These are phyloP conservation scores for Lagria hirta DNA, from an alignment of 2,888 invertebrate genomes.

Conservation along the genomic window DNA sequence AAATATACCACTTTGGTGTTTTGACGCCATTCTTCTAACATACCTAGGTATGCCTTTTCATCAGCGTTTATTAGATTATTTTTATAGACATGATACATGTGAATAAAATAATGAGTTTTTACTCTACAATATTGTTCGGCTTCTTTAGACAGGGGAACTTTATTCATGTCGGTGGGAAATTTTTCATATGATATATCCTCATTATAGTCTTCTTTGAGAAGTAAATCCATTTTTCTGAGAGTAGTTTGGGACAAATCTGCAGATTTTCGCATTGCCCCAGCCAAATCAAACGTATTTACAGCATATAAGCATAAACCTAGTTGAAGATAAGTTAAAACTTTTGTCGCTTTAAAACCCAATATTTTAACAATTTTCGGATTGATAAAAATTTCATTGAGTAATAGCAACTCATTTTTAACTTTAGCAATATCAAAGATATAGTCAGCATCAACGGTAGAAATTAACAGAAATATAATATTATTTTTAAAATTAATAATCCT, in stretches of 20 bases:
- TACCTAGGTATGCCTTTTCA: too few relatives aligned
- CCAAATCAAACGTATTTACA: conserved; percentile 13
- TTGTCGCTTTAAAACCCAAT: not conserved
- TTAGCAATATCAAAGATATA: conserved; percentile 5
- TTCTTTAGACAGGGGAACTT: not conserved
- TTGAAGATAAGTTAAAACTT: conserved; percentile 2
- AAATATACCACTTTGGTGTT: too few relatives aligned
- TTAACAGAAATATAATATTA: not conserved
- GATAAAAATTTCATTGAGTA: conserved; percentile 13
- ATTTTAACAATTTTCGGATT: conserved; percentile 17
- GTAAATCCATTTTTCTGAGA: not conserved
- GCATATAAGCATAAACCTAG: conserved; percentile 3
- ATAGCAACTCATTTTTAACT: conserved; percentile 6
- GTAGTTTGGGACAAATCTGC: not conserved
- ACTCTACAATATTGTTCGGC: not conserved
- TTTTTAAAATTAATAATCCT: not conserved
- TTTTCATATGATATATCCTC: too few relatives aligned
- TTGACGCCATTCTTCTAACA: too few relatives aligned
- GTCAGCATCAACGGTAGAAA: conserved; percentile 6
- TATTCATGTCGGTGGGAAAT: not conserved
- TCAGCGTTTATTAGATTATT: conserved; percentile 7
- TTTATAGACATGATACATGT: conserved; percentile 9
- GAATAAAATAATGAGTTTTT: conserved; percentile 6
- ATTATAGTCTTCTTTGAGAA: too few relatives aligned
- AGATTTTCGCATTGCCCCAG: not conserved